phyloP scores from a whole-genome alignment of 2,113 vertebrate genomes.

The Phoxinus phoxinus region DNA sequence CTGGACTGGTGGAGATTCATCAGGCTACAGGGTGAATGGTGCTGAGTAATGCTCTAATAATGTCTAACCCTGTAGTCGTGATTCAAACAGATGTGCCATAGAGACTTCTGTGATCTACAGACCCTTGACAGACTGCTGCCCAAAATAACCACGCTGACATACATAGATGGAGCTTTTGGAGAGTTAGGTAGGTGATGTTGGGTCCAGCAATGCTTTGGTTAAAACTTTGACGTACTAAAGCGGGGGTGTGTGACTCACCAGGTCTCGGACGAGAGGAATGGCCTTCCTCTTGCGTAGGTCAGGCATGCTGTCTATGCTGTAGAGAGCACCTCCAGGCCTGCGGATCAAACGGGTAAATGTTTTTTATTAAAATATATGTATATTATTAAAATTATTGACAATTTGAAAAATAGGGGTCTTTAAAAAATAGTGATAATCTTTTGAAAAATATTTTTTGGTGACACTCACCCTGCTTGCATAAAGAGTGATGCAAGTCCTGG shows the following conservation, averaged over 20 bases:
- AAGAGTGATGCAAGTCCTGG: constrained; percentile 77
- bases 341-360: constrained; percentile 49
- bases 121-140: background rate
- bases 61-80: background rate
- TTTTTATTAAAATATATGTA: background rate
- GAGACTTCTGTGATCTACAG: constrained; percentile 8
- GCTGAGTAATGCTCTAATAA: constrained; percentile 36
- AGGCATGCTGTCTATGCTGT: constrained; percentile 99
- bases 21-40: background rate
- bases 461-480: constrained; percentile 78
- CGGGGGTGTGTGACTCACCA: constrained; percentile 82
- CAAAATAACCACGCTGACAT: background rate
- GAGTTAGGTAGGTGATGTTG: background rate
- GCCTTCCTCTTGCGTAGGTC: constrained; percentile 98
- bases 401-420: too few species aligned
- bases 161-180: background rate
- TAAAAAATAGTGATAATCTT: background rate
- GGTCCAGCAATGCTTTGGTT: background rate
- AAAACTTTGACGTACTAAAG: background rate
- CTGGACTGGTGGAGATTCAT: constrained; percentile 2
- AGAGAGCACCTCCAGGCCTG: constrained; percentile 95
- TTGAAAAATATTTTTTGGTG: background rate
- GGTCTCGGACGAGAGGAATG: constrained; percentile 95
- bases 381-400: background rate
- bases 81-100: constrained; percentile 23